A percentile compares a stretch with the other conserved stretches of the same genome.
Evolutionary conservation across 2,113 vertebrate species (phyloP).

Genomic region (Oxygymnocypris stewartii): DNA sequence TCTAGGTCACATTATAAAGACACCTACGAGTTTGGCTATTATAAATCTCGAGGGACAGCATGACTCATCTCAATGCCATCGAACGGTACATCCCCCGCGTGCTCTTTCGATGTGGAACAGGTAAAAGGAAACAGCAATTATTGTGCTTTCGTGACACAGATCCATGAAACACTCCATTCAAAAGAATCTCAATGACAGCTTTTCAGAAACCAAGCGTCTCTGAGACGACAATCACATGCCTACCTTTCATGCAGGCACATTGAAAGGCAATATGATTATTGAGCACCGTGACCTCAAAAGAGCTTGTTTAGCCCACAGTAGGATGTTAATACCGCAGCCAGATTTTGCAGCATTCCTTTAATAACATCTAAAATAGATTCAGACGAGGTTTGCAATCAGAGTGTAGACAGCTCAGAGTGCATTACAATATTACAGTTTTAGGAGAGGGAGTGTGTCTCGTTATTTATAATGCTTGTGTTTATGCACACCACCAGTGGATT

Average conservation of each 20-base stretch:
- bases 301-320: slow-evolving; percentile 5
- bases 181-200: slow-evolving; percentile 31
- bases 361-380: slow-evolving; percentile 3
- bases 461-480: slow-evolving; percentile 1
- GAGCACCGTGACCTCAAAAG: background rate
- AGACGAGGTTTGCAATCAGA: background rate
- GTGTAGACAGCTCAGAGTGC: background rate
- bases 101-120: background rate
- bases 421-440: background rate
- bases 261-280: slow-evolving; percentile 1
- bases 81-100: background rate
- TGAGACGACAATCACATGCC: background rate
- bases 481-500: background rate
- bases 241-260: background rate
- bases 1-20: slow-evolving; percentile 2
- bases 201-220: background rate
- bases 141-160: slow-evolving; percentile 37
- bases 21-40: background rate
- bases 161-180: slow-evolving; percentile 23
- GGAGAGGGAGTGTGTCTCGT: background rate
- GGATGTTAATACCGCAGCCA: slow-evolving; percentile 10
- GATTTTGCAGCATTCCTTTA: background rate
- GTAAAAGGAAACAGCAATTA: slow-evolving; percentile 31
- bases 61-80: slow-evolving; percentile 2
- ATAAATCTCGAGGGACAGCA: background rate